Conservation (phyloP, 2,113 vertebrate species). For the Labeo rohita region DNA sequence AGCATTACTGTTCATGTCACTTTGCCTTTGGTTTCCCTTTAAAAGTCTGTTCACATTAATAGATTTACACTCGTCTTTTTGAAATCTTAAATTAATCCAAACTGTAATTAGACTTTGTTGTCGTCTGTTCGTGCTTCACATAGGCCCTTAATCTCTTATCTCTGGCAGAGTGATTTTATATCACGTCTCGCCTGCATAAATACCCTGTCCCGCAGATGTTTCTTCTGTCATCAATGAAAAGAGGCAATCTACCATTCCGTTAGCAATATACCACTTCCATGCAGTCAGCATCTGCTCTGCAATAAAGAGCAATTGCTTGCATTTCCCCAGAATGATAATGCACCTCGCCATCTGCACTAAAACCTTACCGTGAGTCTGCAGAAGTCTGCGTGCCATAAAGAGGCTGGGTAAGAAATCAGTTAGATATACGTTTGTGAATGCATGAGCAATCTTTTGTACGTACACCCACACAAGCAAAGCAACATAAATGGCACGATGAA, state of each 20-base stretch:
- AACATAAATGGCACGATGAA: background rate
- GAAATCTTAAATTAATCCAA: constrained; percentile 55
- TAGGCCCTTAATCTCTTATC: constrained; percentile 60
- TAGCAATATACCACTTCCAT: constrained; percentile 69
- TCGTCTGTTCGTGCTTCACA: constrained; percentile 51
- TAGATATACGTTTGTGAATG: constrained; percentile 23
- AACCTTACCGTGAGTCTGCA: constrained; percentile 54
- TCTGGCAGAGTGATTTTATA: constrained; percentile 56
- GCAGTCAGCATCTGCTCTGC: constrained; percentile 73
- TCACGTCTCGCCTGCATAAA: constrained; percentile 60
- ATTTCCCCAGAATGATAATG: constrained; percentile 70
- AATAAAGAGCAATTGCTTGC: constrained; percentile 74
- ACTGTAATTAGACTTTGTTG: constrained; percentile 51
- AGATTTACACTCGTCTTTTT: constrained; percentile 28
- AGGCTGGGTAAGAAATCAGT: constrained; percentile 33
- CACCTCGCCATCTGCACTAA: constrained; percentile 68
- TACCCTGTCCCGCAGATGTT: constrained; percentile 70
- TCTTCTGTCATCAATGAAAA: constrained; percentile 70
- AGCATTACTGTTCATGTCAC: background rate
- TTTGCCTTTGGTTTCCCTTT: constrained; percentile 24
- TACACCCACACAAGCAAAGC: background rate
- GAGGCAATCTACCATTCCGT: constrained; percentile 72
- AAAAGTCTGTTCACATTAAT: constrained; percentile 22
- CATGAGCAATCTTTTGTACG: background rate
- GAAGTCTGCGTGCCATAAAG: constrained; percentile 29